A percentile compares a stretch with the other conserved stretches of the same genome.
Conservation (phyloP, 2,888 invertebrate species). For the Diplolepis rosae region DNA sequence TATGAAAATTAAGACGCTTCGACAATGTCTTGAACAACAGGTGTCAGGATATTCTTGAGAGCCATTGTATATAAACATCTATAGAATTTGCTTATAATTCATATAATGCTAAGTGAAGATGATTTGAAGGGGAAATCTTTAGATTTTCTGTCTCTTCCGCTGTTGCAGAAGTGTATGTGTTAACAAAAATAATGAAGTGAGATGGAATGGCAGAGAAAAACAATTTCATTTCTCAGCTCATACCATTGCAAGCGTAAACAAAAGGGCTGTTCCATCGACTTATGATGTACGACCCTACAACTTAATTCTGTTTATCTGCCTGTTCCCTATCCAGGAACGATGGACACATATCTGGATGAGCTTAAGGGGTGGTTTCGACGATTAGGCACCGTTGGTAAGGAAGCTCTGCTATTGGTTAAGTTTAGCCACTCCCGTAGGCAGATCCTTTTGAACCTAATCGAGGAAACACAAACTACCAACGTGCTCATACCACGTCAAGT, state of each 20-base stretch:
- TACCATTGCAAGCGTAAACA: conserved; percentile 15
- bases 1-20: too few relatives aligned
- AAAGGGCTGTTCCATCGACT: conserved; percentile 18
- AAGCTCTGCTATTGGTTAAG: conserved; percentile 59
- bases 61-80: too few relatives aligned
- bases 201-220: too few relatives aligned
- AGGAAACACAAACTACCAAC: conserved; percentile 49
- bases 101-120: too few relatives aligned
- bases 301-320: neutral
- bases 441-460: conserved; percentile 48
- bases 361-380: conserved; percentile 36
- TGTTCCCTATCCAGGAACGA: neutral
- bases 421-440: conserved; percentile 66
- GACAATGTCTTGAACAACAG: too few relatives aligned
- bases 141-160: too few relatives aligned
- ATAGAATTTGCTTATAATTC: too few relatives aligned
- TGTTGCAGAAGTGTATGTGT: too few relatives aligned
- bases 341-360: conserved; percentile 6
- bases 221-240: too few relatives aligned
- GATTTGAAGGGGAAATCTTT: too few relatives aligned
- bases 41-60: too few relatives aligned
- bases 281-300: conserved; percentile 24
- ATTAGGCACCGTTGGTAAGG: conserved; percentile 55
- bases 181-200: too few relatives aligned
- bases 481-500: conserved; percentile 45